Conservation (phyloP, 2,113 vertebrate genomes). For the Oreochromis aureus region DNA sequence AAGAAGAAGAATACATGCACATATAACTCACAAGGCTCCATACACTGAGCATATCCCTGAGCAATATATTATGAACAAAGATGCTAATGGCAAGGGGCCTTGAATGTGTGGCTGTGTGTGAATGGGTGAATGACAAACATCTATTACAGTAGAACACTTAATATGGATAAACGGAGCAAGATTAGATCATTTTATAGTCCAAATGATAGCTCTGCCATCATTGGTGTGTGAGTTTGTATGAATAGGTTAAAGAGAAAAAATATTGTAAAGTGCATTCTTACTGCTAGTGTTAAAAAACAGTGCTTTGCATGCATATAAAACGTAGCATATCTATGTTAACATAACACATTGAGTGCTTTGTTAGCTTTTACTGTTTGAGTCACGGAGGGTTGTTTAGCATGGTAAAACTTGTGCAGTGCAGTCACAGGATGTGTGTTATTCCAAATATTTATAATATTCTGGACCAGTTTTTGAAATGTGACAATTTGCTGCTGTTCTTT, state of each 20-base stretch:
- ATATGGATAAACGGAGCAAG: not conserved
- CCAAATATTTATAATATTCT: not conserved
- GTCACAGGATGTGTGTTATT: not conserved
- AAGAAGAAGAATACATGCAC: not conserved
- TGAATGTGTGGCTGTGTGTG: not conserved
- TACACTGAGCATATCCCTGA: not conserved
- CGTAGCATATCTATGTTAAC: not conserved
- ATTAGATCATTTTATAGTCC: not conserved
- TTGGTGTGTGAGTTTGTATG: not conserved
- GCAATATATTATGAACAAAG: not conserved
- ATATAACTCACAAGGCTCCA: not conserved
- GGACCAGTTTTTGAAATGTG: not conserved
- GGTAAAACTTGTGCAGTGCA: not conserved
- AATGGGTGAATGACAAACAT: not conserved
- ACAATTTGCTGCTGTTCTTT: not conserved
- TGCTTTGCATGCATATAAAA: fast-evolving
- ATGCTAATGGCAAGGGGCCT: not conserved
- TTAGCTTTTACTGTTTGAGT: not conserved
- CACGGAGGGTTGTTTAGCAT: not conserved
- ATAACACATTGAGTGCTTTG: not conserved
- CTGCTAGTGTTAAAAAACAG: not conserved
- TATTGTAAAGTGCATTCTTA: not conserved
- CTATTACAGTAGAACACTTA: not conserved
- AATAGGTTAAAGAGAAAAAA: not conserved
- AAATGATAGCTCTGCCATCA: not conserved